Conservation (phyloP, 2,888 invertebrate genomes). For the Cosmopolites sordidus region DNA sequence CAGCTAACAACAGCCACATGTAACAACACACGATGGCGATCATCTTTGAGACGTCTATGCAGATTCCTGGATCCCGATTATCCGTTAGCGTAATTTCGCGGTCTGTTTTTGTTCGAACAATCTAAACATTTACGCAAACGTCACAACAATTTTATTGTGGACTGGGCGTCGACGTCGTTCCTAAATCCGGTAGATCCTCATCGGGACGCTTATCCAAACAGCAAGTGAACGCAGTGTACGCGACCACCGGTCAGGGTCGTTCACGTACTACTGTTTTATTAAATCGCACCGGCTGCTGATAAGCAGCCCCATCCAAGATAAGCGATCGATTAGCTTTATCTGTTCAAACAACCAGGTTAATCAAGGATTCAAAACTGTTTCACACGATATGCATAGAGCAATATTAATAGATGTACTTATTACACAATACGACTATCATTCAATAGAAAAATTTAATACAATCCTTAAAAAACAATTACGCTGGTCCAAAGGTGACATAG, state of each 20-base stretch:
- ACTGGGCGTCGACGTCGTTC: no score
- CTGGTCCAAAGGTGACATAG: no score
- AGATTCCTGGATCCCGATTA: no score
- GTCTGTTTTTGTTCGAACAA: conserved; percentile 44
- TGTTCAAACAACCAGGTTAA: not conserved
- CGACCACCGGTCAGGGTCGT: not conserved
- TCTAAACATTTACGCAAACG: conserved; percentile 47
- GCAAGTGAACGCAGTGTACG: no score
- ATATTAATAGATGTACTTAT: not conserved
- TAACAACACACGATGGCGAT: not conserved
- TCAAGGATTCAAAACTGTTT: not conserved
- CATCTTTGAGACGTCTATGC: not conserved
- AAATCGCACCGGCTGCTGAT: not conserved
- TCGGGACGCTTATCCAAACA: not conserved
- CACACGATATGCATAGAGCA: not conserved
- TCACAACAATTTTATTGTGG: conserved; percentile 40
- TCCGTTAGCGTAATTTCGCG: not conserved
- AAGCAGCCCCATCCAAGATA: not conserved
- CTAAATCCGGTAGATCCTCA: not conserved
- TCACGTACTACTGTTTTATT: conserved; percentile 1
- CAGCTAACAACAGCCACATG: not conserved
- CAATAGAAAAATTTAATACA: no score
- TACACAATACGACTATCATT: no score
- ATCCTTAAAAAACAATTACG: no score
- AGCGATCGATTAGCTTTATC: conserved; percentile 1